Base-by-base conservation (phyloP, 1,140 invertebrate species). In the Wasmannia auropunctata region DNA sequence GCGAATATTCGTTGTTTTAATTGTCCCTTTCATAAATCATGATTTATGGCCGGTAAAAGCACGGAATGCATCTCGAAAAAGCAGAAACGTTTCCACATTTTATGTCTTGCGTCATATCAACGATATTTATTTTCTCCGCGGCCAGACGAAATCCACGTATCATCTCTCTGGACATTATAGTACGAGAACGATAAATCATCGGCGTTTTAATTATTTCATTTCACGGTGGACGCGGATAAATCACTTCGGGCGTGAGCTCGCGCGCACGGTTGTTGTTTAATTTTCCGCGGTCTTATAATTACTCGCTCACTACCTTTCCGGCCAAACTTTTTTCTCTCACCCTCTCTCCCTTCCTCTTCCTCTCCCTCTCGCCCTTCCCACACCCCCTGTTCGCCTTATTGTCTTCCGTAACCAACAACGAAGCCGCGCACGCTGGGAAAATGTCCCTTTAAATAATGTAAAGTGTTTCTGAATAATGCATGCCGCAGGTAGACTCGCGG, bases 401-500 rank as follows among this genome's bases (percentile, higher is more conserved):
- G 51, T 46, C 67, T 46, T 51, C 28, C 40, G 43, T 25, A 22
- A 49, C 40, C 43, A 58, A 58, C 67, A 25, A 83, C 49, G 51
- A 46, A 43, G 51, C 67, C 51, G 80, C 51, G 80, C 80, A 58
- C 62, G 67, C 46, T 62, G 79, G 65, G 58, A 74, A 81, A 83
- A 86, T 81, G 85, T 69, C 51, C 54, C 76, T 86, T 84, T 87
- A 87, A 87, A 87, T 87, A 87, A 87, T 87, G 86, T 83, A 87
- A 87, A 87, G 80, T 63, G 86, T 85, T 85, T 72, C 63, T 87
- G 86, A 87, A 87, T 87, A 87, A 87, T 87, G 86, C 86, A 87
- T 86, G 56, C 43, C 51, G 51, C n/a, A n/a, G 16, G 40, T 31
- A 69, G 77, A 74, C 79, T 60, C 67, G 51, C 51, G 37, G 67